These are phyloP conservation scores for Noturus placidus DNA, from an alignment of 2,113 vertebrate genomes.

Conservation along the genomic window DNA sequence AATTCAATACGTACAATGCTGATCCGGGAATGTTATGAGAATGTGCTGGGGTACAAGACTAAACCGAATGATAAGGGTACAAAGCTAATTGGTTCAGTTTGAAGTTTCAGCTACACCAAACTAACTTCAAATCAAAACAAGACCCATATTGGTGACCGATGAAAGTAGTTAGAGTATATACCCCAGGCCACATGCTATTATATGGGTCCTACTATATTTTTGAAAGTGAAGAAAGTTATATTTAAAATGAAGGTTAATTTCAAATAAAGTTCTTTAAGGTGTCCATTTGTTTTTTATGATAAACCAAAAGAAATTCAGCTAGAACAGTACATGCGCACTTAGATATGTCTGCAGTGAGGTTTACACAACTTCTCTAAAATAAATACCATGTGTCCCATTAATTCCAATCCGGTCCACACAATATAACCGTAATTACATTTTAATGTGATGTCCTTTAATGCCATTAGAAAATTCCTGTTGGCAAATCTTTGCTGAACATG, in stretches of 20 bases:
- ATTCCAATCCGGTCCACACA: conserved; percentile 35
- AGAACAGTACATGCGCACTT: conserved; percentile 44
- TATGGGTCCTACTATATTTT: background rate
- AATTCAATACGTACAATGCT: background rate
- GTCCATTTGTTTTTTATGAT: background rate
- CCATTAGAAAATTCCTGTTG: conserved; percentile 90
- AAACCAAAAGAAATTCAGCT: background rate
- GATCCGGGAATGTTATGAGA: conserved; percentile 17
- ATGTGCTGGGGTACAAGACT: background rate
- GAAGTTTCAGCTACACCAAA: background rate
- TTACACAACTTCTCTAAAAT: conserved; percentile 27
- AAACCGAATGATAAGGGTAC: background rate
- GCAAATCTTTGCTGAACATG: conserved; percentile 96
- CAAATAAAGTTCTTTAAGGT: background rate
- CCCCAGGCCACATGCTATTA: background rate
- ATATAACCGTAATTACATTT: conserved; percentile 17
- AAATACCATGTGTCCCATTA: conserved; percentile 12
- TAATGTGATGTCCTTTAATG: conserved; percentile 3
- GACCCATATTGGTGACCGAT: background rate
- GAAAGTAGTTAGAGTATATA: background rate
- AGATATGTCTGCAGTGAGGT: conserved; percentile 34
- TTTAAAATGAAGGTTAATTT: conserved; percentile 18
- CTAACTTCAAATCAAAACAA: background rate
- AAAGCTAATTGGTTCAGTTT: background rate
- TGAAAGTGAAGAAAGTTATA: background rate